Percentiles rank a stretch among this genome's conserved stretches.
Evolutionary conservation across 2,888 invertebrate genomes (phyloP).

Genomic region (Amitus sp.): DNA sequence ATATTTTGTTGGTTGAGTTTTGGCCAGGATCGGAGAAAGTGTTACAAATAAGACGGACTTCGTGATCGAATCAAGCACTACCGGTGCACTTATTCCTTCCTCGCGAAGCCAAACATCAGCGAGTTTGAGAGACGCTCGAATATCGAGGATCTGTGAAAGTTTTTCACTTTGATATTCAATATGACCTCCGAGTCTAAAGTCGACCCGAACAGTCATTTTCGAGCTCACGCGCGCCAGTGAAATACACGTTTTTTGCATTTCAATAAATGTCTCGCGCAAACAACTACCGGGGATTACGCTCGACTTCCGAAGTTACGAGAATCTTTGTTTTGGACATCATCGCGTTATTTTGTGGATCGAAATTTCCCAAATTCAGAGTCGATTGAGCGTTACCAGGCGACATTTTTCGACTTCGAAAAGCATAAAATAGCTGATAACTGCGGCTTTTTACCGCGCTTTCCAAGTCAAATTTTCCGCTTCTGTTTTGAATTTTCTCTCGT

Average conservation of each 20-base stretch:
- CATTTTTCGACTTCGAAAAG: no score
- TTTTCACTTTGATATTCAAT: not conserved
- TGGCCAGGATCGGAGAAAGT: conserved; percentile 31
- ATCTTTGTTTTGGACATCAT: no score
- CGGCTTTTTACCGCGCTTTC: no score
- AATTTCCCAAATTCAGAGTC: no score
- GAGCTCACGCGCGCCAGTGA: no score
- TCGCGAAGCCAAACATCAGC: not conserved
- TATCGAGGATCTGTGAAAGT: conserved; percentile 9
- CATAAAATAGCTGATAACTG: no score
- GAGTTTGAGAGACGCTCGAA: conserved; percentile 6
- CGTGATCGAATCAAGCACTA: conserved; percentile 17
- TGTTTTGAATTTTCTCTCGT: no score
- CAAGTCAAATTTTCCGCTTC: no score
- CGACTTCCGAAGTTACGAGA: no score
- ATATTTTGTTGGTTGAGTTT: not conserved
- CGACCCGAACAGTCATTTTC: not conserved
- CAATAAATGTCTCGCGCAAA: not conserved
- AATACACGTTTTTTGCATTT: not conserved
- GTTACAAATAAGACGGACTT: conserved; percentile 27
- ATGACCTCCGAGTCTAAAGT: not conserved
- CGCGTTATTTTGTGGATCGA: no score
- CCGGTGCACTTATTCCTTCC: not conserved
- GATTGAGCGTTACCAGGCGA: no score
- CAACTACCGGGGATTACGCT: no score